A percentile compares a stretch with the other conserved stretches of the same genome.
These are phyloP conservation scores for Mionectes macconnelli DNA, from an alignment of 2,113 vertebrate species.

Conservation along the genomic window DNA sequence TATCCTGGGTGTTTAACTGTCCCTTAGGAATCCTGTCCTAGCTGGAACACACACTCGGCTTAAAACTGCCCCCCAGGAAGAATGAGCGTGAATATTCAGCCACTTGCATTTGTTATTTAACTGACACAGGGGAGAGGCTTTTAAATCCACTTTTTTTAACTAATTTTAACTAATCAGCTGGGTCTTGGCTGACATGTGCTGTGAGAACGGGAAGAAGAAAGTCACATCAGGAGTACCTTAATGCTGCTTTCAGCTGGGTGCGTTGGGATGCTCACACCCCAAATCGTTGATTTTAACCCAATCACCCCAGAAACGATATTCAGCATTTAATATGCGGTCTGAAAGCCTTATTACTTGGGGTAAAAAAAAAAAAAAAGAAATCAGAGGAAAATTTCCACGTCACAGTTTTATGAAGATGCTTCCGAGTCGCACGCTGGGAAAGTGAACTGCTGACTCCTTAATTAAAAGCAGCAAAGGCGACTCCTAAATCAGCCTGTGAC, in stretches of 20 bases:
- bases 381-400: background rate
- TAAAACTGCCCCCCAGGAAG: background rate
- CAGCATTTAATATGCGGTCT: background rate
- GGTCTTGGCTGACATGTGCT: background rate
- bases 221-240: background rate
- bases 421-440: background rate
- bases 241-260: background rate
- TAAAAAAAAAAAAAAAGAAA: background rate
- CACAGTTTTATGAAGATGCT: slow-evolving; percentile 23
- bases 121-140: background rate
- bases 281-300: background rate
- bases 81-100: background rate
- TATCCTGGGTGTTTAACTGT: background rate
- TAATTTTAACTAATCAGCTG: slow-evolving; percentile 16
- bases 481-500: slow-evolving; percentile 16
- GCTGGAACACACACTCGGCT: slow-evolving; percentile 3
- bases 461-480: slow-evolving; percentile 47
- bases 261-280: background rate
- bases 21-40: slow-evolving; percentile 21
- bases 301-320: background rate
- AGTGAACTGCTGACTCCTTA: slow-evolving; percentile 36
- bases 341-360: background rate
- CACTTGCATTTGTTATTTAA: background rate
- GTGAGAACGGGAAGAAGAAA: background rate
- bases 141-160: background rate